These are phyloP conservation scores for Cotesia vestalis DNA, from an alignment of 1,140 invertebrate species.

Conservation along the genomic window DNA sequence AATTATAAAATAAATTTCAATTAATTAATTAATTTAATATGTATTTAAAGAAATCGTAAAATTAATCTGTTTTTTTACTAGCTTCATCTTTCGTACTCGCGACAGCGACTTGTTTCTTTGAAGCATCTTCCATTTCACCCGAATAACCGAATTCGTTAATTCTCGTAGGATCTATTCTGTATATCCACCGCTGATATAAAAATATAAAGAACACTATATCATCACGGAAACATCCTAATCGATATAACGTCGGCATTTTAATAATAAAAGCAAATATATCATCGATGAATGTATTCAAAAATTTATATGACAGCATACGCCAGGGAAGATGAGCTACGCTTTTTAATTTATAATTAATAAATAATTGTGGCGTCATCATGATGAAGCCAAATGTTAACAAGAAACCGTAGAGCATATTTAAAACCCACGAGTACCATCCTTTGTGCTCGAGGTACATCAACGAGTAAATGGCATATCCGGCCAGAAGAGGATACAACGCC, in stretches of 20 bases:
- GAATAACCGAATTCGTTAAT: slow-evolving; percentile 97
- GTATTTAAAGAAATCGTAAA: slow-evolving; percentile 6
- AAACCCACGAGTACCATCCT: slow-evolving; percentile 95
- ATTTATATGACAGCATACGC: slow-evolving; percentile 99
- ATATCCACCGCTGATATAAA: slow-evolving; percentile 98
- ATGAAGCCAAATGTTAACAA: slow-evolving; percentile 99
- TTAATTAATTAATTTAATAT: slow-evolving; percentile 4
- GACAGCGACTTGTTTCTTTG: slow-evolving; percentile 45
- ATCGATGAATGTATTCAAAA: slow-evolving; percentile 99
- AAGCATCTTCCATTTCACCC: slow-evolving; percentile 72
- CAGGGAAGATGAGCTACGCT: slow-evolving; percentile 98
- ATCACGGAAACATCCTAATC: slow-evolving; percentile 95
- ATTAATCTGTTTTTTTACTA: slow-evolving; percentile 58
- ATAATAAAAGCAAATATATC: slow-evolving; percentile 99
- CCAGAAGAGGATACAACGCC: slow-evolving; percentile 91
- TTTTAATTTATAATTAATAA: slow-evolving; percentile 99
- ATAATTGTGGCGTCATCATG: slow-evolving; percentile 99
- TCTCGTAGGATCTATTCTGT: slow-evolving; percentile 91
- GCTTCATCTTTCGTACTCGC: slow-evolving; percentile 38
- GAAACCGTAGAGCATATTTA: slow-evolving; percentile 98
- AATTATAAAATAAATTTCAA: slow-evolving; percentile 8
- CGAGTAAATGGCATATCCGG: slow-evolving; percentile 94
- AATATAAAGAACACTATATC: slow-evolving; percentile 99
- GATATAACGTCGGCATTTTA: slow-evolving; percentile 98
- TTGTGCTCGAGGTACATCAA: slow-evolving; percentile 97